Conservation (phyloP, 2,888 invertebrate genomes). For the Anthophora plumipes region DNA sequence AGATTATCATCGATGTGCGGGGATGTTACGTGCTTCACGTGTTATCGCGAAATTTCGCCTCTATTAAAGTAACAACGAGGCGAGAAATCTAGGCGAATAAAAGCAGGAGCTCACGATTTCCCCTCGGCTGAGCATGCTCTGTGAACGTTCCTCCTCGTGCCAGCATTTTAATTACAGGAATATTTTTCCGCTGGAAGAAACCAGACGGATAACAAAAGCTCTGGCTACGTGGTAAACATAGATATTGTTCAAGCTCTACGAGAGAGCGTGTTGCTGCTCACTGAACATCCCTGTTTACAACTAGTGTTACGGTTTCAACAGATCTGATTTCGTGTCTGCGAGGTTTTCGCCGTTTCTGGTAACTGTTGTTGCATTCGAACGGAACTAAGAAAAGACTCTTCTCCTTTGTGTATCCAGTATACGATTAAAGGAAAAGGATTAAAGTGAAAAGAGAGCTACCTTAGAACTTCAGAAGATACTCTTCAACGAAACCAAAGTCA, state of each 20-base stretch:
- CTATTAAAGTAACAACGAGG: constrained; percentile 45
- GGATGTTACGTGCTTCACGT: constrained; percentile 47
- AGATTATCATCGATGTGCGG: constrained; percentile 48
- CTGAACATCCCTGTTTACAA: neutral
- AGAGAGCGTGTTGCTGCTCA: neutral
- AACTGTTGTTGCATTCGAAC: neutral
- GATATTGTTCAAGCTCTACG: constrained; percentile 1
- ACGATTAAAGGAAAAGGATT: too few relatives aligned
- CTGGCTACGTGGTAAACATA: neutral
- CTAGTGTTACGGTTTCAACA: constrained; percentile 2
- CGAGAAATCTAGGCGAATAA: constrained; percentile 49
- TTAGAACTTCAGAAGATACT: too few relatives aligned
- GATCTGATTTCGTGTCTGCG: constrained; percentile 2
- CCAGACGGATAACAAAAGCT: neutral
- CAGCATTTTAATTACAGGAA: constrained; percentile 51
- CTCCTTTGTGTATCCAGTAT: neutral
- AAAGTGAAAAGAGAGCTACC: too few relatives aligned
- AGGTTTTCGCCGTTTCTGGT: neutral
- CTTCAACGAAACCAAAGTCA: too few relatives aligned
- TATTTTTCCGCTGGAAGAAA: constrained; percentile 22
- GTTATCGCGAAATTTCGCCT: constrained; percentile 56
- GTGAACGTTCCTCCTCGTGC: constrained; percentile 14
- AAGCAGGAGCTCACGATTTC: neutral
- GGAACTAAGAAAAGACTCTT: neutral
- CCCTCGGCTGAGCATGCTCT: too few relatives aligned